phyloP scores from a whole-genome alignment of 2,888 invertebrate species.

The Epinotia bilunana region DNA sequence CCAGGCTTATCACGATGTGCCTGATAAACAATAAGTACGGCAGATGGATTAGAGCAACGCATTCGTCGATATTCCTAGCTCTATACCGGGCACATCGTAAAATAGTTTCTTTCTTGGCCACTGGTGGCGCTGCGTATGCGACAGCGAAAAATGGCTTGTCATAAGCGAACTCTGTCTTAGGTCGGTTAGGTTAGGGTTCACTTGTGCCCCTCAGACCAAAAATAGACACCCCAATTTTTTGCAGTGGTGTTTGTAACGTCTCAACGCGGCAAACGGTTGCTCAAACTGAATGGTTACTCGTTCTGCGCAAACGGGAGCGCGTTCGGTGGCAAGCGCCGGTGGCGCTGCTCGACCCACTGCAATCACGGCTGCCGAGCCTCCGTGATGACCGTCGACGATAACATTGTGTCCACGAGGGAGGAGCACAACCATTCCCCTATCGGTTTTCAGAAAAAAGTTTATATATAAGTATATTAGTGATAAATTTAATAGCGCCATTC shows the following conservation, averaged over 20 bases:
- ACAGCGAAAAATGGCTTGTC: no score
- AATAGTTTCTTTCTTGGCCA: no score
- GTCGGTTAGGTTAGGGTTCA: no score
- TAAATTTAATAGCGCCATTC: neutral
- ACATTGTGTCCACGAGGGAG: neutral
- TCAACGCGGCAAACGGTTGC: conserved; percentile 51
- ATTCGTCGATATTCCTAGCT: no score
- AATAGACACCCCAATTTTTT: no score
- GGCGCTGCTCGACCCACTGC: conserved; percentile 14
- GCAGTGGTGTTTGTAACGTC: conserved; percentile 49
- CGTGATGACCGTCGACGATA: neutral
- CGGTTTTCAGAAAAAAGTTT: neutral
- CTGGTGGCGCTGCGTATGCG: no score
- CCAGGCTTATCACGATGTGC: no score
- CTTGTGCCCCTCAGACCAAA: no score
- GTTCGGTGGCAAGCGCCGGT: conserved; percentile 6
- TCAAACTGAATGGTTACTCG: conserved; percentile 48
- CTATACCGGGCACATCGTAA: no score
- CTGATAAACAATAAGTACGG: no score
- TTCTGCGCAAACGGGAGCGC: conserved; percentile 35
- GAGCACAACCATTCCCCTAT: neutral
- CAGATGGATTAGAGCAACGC: no score
- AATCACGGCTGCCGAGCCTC: neutral
- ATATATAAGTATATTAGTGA: neutral
- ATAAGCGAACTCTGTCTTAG: no score